Evolutionary conservation across 2,113 vertebrate genomes (phyloP), one percentile per base, ranked within the genome.

Genomic region (Penelope pileata): DNA sequence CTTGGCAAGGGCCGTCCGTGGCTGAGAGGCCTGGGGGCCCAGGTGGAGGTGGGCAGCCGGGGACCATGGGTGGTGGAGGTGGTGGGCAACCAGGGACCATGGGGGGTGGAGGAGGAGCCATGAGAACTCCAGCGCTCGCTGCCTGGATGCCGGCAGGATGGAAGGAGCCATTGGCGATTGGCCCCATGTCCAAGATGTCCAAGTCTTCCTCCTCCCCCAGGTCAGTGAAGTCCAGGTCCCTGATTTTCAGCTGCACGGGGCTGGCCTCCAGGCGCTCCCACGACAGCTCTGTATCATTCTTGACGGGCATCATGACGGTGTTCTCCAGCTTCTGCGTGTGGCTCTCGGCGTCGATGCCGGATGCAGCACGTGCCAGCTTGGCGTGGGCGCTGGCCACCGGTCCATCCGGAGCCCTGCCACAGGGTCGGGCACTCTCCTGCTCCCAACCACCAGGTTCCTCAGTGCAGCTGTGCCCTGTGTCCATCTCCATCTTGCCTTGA

Each of bases 191-290:
- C 76, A 99, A 58, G 7, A 99, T 97, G 16, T 99, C 99, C 8
- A 98, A 97, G 93, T 99, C 99, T 90, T 99, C 99, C 64, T 99
- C 99, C 24, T 99, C 99, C 29, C 98, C 96, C 30, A 99, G 88
- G 97, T 99, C 99, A 5, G 99, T 99, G 95, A 99, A 99, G 97
- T 99, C 99, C 92, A 99, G 87, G 96, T 99, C 99, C 86, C 98
- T 99, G 97, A 99, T 99, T 56, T 98, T 98, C 84, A 99, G 97
- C 29, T 98, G 96, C 67, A 91, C 87, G 1, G 98, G 97, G 54
- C 79, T 94, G 23, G 84, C 97, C 75, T 97, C 96, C 81, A 98
- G 97, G 53, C 96, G 97, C 56, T 98, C 98, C 98, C 97, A 98
- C 5, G 97, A 91, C 16, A 98, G 97, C 53, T 98, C 97, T 11